A percentile compares a stretch with the other conserved stretches of the same genome.
phyloP scores from a whole-genome alignment of 2,113 vertebrate species.

The Psophia crepitans region DNA sequence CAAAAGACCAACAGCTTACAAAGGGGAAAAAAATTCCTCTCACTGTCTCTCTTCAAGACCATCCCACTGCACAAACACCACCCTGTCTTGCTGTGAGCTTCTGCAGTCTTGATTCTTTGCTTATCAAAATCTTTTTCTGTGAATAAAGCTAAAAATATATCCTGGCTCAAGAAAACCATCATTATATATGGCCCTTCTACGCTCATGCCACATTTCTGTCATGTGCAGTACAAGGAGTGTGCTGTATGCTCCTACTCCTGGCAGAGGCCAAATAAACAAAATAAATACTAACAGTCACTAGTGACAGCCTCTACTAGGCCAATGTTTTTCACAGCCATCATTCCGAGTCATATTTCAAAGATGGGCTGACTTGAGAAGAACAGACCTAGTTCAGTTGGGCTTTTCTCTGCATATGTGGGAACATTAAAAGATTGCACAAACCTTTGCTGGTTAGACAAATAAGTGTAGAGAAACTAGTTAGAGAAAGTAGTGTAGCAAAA shows the following conservation, averaged over 20 bases:
- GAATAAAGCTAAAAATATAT: neutral
- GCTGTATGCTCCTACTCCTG: neutral
- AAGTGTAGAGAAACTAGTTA: too few species aligned
- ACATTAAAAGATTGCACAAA: neutral
- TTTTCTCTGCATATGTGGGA: neutral
- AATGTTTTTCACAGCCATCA: neutral
- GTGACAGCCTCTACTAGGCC: neutral
- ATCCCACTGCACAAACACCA: neutral
- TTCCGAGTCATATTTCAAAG: neutral
- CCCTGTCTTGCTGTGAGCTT: neutral
- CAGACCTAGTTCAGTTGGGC: neutral
- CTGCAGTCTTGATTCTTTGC: neutral
- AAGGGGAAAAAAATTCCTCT: neutral
- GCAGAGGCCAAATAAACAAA: neutral
- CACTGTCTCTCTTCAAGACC: too few species aligned
- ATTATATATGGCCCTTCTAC: neutral
- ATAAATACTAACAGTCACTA: neutral
- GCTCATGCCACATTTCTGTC: neutral
- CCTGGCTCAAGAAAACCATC: neutral
- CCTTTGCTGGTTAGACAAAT: neutral
- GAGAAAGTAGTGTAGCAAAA: neutral
- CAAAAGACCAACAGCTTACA: neutral
- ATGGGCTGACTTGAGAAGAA: neutral
- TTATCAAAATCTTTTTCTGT: neutral
- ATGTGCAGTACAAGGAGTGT: rapidly evolving